Evolutionary conservation across 1,140 invertebrate genomes (phyloP).

Genomic region (Platorchestia sp.): DNA sequence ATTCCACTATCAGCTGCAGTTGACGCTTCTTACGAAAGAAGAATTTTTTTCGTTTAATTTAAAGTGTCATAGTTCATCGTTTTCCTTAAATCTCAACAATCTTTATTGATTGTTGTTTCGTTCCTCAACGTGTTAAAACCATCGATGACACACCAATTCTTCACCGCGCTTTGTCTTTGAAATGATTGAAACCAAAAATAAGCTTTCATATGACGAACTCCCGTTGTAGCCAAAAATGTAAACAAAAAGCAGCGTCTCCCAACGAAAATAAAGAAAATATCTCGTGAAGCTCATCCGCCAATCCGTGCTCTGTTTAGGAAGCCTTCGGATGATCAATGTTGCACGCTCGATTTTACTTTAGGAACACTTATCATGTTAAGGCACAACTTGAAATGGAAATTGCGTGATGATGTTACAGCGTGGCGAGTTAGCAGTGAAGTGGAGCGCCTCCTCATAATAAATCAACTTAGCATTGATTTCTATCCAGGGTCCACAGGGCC

Average conservation of each 20-base stretch:
- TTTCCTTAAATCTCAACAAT: too few relatives aligned
- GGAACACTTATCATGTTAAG: conserved; percentile 17
- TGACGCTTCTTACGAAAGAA: too few relatives aligned
- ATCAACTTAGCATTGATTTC: conserved; percentile 37
- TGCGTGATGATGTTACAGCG: conserved; percentile 19
- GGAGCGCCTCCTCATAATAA: background rate
- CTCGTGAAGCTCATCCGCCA: background rate
- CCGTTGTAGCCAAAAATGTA: background rate
- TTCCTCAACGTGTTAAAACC: background rate
- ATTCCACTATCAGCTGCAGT: too few relatives aligned
- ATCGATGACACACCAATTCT: background rate
- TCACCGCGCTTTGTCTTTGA: background rate
- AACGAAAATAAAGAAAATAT: background rate
- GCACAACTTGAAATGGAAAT: conserved; percentile 10
- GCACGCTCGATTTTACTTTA: background rate
- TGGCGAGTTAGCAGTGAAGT: conserved; percentile 7
- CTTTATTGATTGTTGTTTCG: too few relatives aligned
- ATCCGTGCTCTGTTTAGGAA: background rate
- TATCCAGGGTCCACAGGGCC: background rate
- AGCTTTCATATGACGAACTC: background rate
- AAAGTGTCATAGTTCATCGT: too few relatives aligned
- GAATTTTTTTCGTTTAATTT: too few relatives aligned
- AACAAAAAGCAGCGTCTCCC: background rate
- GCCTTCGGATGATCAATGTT: background rate
- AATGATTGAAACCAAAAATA: background rate